A percentile compares a stretch with the other conserved stretches of the same genome.
Conservation (phyloP, 1,140 invertebrate genomes). For the Apolygus lucorum region DNA sequence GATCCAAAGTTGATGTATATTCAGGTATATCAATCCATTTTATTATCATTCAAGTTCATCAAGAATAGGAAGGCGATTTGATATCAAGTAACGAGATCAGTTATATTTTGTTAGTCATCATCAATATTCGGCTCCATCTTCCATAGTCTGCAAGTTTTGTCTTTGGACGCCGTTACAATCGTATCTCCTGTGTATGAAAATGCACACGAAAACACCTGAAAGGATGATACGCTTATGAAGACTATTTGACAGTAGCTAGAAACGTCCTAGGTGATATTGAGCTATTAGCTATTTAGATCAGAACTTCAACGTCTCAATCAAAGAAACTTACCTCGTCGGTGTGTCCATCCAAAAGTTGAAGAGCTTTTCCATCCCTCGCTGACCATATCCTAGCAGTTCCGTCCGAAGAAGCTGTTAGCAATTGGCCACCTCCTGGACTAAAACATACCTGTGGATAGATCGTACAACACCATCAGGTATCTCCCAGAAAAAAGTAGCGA, state of each 20-base stretch:
- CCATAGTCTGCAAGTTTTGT: conserved; percentile 61
- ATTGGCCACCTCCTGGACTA: conserved; percentile 59
- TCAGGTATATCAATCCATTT: too few species aligned
- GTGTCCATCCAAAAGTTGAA: conserved; percentile 60
- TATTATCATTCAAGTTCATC: too few species aligned
- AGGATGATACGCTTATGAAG: not conserved
- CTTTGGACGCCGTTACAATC: conserved; percentile 65
- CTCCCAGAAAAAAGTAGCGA: too few species aligned
- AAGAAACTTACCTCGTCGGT: conserved; percentile 50
- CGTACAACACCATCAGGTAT: not conserved
- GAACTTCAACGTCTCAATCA: too few species aligned
- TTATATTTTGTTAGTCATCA: not conserved
- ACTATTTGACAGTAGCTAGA: not conserved
- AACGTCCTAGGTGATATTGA: not conserved
- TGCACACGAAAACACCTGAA: conserved; percentile 60
- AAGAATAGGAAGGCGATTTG: too few species aligned
- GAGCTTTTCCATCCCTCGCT: conserved; percentile 53
- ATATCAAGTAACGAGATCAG: too few species aligned
- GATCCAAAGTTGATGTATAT: too few species aligned
- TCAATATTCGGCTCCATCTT: conserved; percentile 31
- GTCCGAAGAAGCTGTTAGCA: conserved; percentile 66
- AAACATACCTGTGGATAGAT: conserved; percentile 53
- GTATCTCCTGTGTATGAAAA: conserved; percentile 68
- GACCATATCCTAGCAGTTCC: conserved; percentile 67
- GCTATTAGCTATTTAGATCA: too few species aligned